phyloP scores from a whole-genome alignment of 2,888 invertebrate species.

The Trissoscelio sp. region DNA sequence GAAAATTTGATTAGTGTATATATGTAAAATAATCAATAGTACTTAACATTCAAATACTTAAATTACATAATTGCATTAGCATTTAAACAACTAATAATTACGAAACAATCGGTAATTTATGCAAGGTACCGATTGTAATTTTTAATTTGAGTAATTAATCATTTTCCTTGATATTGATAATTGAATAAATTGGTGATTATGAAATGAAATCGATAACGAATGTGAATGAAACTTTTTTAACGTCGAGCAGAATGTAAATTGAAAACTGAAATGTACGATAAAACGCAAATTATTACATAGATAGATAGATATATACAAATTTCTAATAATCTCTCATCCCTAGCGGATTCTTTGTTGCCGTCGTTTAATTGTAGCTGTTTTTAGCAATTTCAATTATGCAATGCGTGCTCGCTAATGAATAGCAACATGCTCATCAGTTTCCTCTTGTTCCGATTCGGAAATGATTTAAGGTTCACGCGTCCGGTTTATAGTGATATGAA shows the following conservation, averaged over 20 bases:
- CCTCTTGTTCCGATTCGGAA: constrained; percentile 50
- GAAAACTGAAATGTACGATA: constrained; percentile 28
- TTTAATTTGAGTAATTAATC: neutral
- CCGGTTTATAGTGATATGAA: constrained; percentile 27
- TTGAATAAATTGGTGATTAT: no score
- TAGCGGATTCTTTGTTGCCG: constrained; percentile 34
- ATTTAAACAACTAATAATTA: no score
- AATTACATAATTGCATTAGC: no score
- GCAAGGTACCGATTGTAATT: neutral
- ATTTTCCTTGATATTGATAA: neutral
- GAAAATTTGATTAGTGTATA: no score
- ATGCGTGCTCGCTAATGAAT: constrained; percentile 51
- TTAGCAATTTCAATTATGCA: constrained; percentile 63
- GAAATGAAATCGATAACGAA: neutral
- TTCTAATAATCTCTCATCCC: no score
- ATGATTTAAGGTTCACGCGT: constrained; percentile 49
- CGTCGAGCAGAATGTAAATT: constrained; percentile 12
- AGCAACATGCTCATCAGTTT: constrained; percentile 52
- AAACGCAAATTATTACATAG: constrained; percentile 31
- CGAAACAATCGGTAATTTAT: no score
- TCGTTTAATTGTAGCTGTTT: constrained; percentile 61
- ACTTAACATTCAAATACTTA: no score
- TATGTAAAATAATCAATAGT: no score
- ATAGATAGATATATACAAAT: no score
- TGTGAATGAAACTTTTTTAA: neutral